A percentile compares a stretch with the other conserved stretches of the same genome.
Conservation (phyloP, 1,140 invertebrate species). For the Wiebesia pumilae region DNA sequence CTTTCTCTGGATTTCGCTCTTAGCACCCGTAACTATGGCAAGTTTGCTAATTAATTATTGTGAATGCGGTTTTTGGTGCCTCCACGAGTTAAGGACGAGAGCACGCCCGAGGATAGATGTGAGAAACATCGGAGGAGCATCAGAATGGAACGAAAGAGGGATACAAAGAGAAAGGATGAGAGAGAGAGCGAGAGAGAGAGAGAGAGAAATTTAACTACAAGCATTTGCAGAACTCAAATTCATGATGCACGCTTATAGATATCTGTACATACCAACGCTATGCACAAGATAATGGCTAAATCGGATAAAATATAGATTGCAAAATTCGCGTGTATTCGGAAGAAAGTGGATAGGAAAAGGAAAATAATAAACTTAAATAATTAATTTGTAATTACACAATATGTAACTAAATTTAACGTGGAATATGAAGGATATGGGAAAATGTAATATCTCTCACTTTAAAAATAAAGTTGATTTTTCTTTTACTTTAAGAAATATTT, state of each 20-base stretch:
- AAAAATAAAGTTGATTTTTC: too few relatives aligned
- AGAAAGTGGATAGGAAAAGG: background rate
- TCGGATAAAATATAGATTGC: background rate
- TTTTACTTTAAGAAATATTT: too few relatives aligned
- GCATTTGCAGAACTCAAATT: slow-evolving; percentile 12
- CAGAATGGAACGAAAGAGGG: background rate
- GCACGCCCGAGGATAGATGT: background rate
- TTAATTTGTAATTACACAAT: too few relatives aligned
- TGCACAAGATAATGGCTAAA: background rate
- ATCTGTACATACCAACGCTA: background rate
- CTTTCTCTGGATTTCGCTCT: background rate
- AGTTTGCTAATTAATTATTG: slow-evolving; percentile 53
- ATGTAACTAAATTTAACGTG: too few relatives aligned
- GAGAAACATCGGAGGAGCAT: slow-evolving; percentile 1
- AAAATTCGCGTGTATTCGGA: background rate
- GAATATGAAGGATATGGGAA: too few relatives aligned
- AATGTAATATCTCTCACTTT: too few relatives aligned
- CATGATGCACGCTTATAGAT: background rate
- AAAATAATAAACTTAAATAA: background rate
- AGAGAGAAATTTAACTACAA: slow-evolving; percentile 3
- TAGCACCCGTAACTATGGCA: background rate
- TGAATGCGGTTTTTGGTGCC: slow-evolving; percentile 2
- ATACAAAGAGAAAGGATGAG: background rate
- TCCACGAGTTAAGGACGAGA: background rate
- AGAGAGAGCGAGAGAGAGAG: background rate